Evolutionary conservation across 2,888 invertebrate genomes (phyloP).

Genomic region (Noctua comes): DNA sequence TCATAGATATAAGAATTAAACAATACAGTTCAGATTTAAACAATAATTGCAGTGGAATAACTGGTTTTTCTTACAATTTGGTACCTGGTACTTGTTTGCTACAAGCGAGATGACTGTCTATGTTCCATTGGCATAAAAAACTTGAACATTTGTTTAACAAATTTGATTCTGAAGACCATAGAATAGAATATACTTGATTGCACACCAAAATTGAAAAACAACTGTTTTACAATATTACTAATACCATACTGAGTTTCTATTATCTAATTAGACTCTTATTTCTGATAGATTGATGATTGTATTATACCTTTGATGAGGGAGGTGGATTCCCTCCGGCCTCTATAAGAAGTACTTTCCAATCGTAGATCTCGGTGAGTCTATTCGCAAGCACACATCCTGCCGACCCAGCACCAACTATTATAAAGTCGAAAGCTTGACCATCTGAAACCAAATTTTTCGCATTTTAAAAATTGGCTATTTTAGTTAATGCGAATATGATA

Average conservation of each 20-base stretch:
- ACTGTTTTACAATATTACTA: neutral
- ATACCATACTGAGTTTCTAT: neutral
- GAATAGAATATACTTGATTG: neutral
- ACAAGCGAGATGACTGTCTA: neutral
- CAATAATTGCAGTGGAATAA: neutral
- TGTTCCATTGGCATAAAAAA: neutral
- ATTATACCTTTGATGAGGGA: constrained; percentile 10
- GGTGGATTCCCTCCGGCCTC: constrained; percentile 29
- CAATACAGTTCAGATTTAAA: neutral
- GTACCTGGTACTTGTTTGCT: neutral
- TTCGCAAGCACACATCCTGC: constrained; percentile 31
- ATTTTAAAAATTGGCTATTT: neutral
- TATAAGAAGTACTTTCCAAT: constrained; percentile 30
- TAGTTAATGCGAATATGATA: too few relatives aligned
- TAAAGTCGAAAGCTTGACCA: constrained; percentile 24
- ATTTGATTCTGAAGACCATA: neutral
- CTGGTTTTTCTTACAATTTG: neutral
- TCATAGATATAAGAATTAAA: neutral
- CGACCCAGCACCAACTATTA: constrained; percentile 28
- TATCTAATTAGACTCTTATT: neutral
- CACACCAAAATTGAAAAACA: neutral
- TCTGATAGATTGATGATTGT: neutral
- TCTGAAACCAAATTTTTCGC: constrained; percentile 11
- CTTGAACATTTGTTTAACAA: neutral
- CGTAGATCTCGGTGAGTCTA: constrained; percentile 19